Evolutionary conservation across 1,140 invertebrate species (phyloP).

Genomic region (Forficula auricularia): DNA sequence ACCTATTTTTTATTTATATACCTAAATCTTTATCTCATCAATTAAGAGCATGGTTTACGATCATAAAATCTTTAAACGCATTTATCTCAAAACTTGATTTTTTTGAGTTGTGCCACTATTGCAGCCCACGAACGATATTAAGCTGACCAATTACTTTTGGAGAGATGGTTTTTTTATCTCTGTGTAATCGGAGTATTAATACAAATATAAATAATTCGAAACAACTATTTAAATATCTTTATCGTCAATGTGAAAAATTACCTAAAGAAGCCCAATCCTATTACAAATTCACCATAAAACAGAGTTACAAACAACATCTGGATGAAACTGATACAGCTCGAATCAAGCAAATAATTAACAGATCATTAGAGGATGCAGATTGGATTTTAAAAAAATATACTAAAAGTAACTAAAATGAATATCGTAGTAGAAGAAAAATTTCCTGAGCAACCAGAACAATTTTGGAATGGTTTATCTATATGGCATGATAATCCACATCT

Average conservation of each 20-base stretch:
- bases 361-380: constrained; percentile 53
- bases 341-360: constrained; percentile 54
- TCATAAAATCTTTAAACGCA: no score
- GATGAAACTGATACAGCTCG: constrained; percentile 53
- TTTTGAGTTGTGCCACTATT: no score
- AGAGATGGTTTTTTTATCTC: background rate
- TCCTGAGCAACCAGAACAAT: no score
- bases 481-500: no score
- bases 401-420: background rate
- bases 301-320: constrained; percentile 57
- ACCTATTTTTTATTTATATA: no score
- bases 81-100: no score
- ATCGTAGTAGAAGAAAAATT: background rate
- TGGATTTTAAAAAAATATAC: constrained; percentile 52
- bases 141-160: no score
- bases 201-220: constrained; percentile 23
- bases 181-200: background rate
- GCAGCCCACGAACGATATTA: no score
- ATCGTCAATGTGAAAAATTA: constrained; percentile 35
- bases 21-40: no score
- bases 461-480: no score
- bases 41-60: no score
- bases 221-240: constrained; percentile 36
- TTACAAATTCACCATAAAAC: constrained; percentile 40
- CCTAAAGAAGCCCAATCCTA: constrained; percentile 35